Evolutionary conservation across 2,113 vertebrate species (phyloP).

Genomic region (Philantomba maxwellii): DNA sequence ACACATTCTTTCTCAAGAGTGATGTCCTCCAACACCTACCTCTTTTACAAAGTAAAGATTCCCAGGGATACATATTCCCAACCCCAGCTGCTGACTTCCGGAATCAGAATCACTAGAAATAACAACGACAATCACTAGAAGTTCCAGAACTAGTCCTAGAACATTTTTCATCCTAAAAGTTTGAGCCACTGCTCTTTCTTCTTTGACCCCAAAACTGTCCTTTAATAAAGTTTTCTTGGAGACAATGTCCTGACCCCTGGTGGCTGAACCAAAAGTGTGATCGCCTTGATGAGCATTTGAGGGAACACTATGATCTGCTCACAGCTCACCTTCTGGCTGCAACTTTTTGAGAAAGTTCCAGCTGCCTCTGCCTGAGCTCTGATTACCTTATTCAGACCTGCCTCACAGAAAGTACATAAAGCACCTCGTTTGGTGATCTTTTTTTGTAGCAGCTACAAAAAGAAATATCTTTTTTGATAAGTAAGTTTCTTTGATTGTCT

Average conservation of each 20-base stretch:
- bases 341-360: neutral
- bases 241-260: conserved; percentile 17
- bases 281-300: neutral
- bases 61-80: neutral
- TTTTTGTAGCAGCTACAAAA: neutral
- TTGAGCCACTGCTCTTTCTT: neutral
- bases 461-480: neutral
- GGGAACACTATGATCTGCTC: neutral
- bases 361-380: neutral
- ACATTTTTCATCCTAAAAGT: neutral
- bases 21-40: neutral
- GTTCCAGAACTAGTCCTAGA: neutral
- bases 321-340: neutral
- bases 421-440: neutral
- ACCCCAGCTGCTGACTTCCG: neutral
- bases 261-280: neutral
- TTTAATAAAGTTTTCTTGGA: neutral
- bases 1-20: neutral
- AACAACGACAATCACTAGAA: neutral
- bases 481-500: neutral
- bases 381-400: neutral
- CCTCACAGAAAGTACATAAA: neutral
- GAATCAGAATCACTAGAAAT: neutral
- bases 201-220: neutral
- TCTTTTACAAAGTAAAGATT: neutral